These are phyloP conservation scores for Hippocampus guttulatus DNA, from an alignment of 2,113 vertebrate species.

Conservation along the genomic window DNA sequence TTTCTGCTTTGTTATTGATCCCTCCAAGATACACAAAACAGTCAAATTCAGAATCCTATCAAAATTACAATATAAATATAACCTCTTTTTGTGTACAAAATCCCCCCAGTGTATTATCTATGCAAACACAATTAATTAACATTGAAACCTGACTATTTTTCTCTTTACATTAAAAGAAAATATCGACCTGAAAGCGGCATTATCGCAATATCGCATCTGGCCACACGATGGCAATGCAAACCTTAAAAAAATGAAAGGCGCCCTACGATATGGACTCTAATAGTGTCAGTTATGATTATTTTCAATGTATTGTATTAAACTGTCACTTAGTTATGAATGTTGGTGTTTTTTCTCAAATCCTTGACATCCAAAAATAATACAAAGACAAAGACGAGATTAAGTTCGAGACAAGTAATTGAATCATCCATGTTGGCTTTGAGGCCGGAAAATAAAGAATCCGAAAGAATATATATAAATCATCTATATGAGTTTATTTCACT, in stretches of 20 bases:
- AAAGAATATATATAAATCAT: too few species aligned
- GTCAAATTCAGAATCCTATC: background rate
- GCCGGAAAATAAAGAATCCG: background rate
- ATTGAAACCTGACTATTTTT: background rate
- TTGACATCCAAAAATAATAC: background rate
- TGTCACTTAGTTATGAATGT: background rate
- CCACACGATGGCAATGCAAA: conserved; percentile 39
- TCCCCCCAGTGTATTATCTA: background rate
- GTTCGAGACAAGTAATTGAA: background rate
- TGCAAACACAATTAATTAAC: background rate
- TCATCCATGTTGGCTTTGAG: too few species aligned
- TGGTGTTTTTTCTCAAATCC: background rate
- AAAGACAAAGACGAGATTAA: background rate
- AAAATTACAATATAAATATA: background rate
- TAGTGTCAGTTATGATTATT: background rate
- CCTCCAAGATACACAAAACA: background rate
- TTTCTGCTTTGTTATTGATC: background rate
- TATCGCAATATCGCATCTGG: background rate
- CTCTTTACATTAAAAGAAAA: background rate
- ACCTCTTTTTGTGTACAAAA: background rate
- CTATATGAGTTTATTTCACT: background rate
- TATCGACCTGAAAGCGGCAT: background rate
- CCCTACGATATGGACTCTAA: background rate
- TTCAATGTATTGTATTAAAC: background rate
- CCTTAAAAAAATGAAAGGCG: background rate